Evolutionary conservation across 1,140 invertebrate species (phyloP), one percentile per base, ranked within the genome.

Genomic region (Araneus ventricosus): DNA sequence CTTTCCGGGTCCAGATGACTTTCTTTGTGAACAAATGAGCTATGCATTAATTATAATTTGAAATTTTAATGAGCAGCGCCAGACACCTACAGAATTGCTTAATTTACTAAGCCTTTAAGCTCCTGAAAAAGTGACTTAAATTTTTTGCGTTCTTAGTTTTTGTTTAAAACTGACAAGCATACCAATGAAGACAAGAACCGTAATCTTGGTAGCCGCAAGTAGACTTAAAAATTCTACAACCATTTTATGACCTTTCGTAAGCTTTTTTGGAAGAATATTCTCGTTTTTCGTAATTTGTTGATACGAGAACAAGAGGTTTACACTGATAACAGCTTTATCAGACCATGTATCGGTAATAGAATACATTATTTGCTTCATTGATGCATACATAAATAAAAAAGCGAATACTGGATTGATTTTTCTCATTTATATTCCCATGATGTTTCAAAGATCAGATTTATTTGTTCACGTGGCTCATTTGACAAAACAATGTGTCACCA

Each of bases 361-460:
- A 34, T 37, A 41, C 20, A 80, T 80, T 80, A 80, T 39, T 24
- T 80, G 75, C 75, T 80, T 80, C 75, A 80, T 14, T 80, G 75
- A 41, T 39, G 34, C 39, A 14, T 80, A 7, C 10, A 67, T 10
- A 52, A 52, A 52, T 52, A 8, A 52, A 52, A 52, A 52, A 52
- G 10, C 10, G 17, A 52, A 52, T 52, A 52, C 17, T 17, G 5
- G 10, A 52, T 52, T 52, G 45, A 17, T 52, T 52, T 52, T 52
- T 52, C 45, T 52, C 45, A 52, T 52, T 52, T 52, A 52, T 52
- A 52, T 52, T 52, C 45, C 10, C 10, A 52, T 52, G 45, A 52
- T 0, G 45, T 52, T 17, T 52, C 45, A 14, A 52, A 52, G 45
- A 52, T 52, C 45, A 52, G 45, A 3, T 52, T 52, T 52, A 52